Conservation (phyloP, 2,888 invertebrate genomes). For the Cephus nigrinus region DNA sequence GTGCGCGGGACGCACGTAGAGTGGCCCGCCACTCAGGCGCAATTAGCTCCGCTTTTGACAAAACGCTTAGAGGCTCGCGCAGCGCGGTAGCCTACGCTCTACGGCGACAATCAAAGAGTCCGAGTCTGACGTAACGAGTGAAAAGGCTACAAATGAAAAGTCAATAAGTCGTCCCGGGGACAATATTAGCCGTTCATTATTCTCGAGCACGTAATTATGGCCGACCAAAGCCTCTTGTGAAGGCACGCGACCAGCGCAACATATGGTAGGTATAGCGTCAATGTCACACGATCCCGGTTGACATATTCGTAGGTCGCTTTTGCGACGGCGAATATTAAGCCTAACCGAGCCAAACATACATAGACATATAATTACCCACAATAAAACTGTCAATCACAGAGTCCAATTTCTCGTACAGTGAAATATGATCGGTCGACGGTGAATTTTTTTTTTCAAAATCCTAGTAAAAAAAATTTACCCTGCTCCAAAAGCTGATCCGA, state of each 20-base stretch:
- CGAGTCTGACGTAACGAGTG: constrained; percentile 37
- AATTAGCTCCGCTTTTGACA: no score
- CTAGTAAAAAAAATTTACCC: constrained; percentile 19
- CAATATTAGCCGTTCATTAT: constrained; percentile 64
- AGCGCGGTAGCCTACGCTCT: no score
- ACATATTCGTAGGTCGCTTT: no score
- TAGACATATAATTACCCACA: no score
- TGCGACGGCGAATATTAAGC: no score
- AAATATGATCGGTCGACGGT: no score
- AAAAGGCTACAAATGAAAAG: constrained; percentile 56
- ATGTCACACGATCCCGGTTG: no score
- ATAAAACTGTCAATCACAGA: no score
- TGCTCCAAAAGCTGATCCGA: constrained; percentile 27
- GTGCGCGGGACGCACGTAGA: not conserved
- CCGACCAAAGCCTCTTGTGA: constrained; percentile 53
- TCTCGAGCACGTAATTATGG: constrained; percentile 56
- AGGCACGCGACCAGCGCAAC: constrained; percentile 61
- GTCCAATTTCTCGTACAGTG: no score
- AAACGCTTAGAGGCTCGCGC: no score
- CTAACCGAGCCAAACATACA: no score
- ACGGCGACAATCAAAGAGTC: constrained; percentile 33
- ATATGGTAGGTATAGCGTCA: constrained; percentile 43
- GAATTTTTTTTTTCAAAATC: no score
- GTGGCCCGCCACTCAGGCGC: not conserved
- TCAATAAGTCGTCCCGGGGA: constrained; percentile 58